These are phyloP conservation scores for Eupithecia insigniata DNA, from an alignment of 2,888 invertebrate species.

Conservation along the genomic window DNA sequence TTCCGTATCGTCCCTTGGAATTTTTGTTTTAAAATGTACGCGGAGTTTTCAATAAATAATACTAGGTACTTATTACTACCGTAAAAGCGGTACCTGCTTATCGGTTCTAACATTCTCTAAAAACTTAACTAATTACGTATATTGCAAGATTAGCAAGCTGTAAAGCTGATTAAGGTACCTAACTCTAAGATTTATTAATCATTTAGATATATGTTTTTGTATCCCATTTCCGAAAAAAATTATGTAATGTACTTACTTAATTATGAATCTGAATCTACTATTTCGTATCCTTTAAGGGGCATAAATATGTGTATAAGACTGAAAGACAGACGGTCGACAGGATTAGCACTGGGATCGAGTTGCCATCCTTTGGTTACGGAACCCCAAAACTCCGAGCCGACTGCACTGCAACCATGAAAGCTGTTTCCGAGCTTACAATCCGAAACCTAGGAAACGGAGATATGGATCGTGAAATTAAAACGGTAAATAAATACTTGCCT, in stretches of 20 bases:
- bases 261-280: background rate
- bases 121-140: background rate
- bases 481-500: slow-evolving; percentile 31
- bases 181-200: background rate
- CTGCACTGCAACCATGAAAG: slow-evolving; percentile 27
- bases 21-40: background rate
- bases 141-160: background rate
- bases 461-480: slow-evolving; percentile 36
- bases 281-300: background rate
- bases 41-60: background rate
- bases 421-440: slow-evolving; percentile 36
- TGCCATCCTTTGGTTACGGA: background rate
- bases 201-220: background rate
- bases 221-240: background rate
- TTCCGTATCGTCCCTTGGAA: background rate
- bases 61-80: too few relatives aligned
- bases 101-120: background rate
- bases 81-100: too few relatives aligned
- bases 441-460: slow-evolving; percentile 27
- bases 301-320: background rate
- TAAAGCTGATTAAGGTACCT: background rate
- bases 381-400: background rate
- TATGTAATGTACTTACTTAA: too few relatives aligned
- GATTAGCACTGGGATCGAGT: background rate
- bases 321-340: background rate